These are phyloP conservation scores for Gasterosteus aculeatus DNA, from an alignment of 2,113 vertebrate genomes.

Conservation along the genomic window DNA sequence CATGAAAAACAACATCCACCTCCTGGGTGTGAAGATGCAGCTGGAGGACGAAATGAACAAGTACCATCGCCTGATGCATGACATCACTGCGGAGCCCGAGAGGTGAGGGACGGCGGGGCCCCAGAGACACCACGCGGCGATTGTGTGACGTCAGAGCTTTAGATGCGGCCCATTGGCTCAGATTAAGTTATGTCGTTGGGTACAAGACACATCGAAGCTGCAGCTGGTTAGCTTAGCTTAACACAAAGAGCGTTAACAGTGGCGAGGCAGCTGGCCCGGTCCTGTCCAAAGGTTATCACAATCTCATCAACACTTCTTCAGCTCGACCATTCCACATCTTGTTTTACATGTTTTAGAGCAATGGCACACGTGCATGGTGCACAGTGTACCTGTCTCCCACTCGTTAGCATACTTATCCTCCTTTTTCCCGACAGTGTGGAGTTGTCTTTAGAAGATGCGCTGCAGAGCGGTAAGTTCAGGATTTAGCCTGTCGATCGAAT, in stretches of 20 bases:
- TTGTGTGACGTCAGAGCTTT: neutral
- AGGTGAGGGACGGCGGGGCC: constrained; percentile 26
- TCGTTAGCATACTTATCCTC: constrained; percentile 32
- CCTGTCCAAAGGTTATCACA: too few species aligned
- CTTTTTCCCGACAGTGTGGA: constrained; percentile 73
- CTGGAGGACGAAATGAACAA: constrained; percentile 80
- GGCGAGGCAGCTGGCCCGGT: too few species aligned
- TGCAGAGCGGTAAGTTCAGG: constrained; percentile 68
- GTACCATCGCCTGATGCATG: constrained; percentile 75
- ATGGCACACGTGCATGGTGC: neutral
- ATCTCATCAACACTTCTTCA: too few species aligned
- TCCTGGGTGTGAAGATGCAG: constrained; percentile 82
- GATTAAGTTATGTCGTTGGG: neutral
- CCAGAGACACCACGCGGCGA: neutral
- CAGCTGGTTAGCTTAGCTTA: too few species aligned
- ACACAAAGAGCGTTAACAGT: too few species aligned
- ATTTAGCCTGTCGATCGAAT: neutral
- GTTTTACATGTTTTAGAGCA: neutral
- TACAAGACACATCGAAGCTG: neutral
- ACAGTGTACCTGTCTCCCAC: neutral
- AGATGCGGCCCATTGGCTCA: neutral
- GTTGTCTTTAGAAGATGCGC: constrained; percentile 69
- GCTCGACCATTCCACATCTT: too few species aligned
- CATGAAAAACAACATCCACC: constrained; percentile 69
- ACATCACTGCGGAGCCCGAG: constrained; percentile 15